phyloP scores from a whole-genome alignment of 2,797 vertebrate genomes.

The Melanogrammus aeglefinus region DNA sequence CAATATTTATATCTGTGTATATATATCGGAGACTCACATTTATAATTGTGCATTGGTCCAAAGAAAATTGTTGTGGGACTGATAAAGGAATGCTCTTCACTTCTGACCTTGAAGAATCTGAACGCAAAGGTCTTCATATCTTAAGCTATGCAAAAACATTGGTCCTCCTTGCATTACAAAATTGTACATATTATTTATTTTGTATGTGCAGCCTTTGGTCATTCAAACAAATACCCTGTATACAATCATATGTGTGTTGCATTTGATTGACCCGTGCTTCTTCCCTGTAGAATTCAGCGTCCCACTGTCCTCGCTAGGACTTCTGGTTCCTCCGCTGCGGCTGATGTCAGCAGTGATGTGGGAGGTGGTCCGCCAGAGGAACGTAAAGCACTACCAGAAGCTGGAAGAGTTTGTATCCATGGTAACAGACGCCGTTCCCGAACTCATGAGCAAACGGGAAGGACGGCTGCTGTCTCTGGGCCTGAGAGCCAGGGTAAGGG shows the following conservation, averaged over 20 bases:
- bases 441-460: constrained; percentile 79
- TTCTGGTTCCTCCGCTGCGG: constrained; percentile 75
- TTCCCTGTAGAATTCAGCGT: constrained; percentile 60
- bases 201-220: not conserved
- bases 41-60: no score
- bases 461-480: constrained; percentile 80
- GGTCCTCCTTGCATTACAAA: not conserved
- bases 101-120: no score
- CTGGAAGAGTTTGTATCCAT: constrained; percentile 81
- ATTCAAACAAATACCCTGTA: not conserved
- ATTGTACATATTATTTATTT: not conserved
- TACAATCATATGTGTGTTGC: not conserved
- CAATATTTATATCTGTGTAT: no score
- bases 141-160: not conserved
- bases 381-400: constrained; percentile 77
- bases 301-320: constrained; percentile 71
- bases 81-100: no score
- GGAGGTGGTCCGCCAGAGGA: constrained; percentile 74
- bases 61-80: no score
- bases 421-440: constrained; percentile 78
- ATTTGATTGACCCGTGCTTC: constrained; percentile 15
- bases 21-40: no score
- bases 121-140: not conserved
- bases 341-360: constrained; percentile 82
- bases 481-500: constrained; percentile 78